Evolutionary conservation across 2,797 vertebrate species (phyloP).

Genomic region (Rhincodon typus): DNA sequence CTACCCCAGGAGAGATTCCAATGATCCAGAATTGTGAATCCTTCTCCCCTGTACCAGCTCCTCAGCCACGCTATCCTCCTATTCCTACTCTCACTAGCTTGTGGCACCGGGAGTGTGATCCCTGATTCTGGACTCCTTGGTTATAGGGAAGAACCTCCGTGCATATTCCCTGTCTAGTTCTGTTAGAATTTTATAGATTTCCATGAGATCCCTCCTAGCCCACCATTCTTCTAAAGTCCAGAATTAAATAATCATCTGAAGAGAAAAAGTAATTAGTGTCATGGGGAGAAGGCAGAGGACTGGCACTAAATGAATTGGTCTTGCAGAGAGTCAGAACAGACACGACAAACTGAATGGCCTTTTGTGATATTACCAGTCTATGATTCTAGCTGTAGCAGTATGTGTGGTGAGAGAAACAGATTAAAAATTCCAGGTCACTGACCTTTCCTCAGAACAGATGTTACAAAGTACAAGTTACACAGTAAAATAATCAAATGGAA

Average conservation of each 20-base stretch:
- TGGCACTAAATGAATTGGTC: not conserved
- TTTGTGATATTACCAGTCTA: not conserved
- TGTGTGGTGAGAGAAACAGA: not conserved
- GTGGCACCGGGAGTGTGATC: too few species aligned
- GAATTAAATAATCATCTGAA: not conserved
- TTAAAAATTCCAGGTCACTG: not conserved
- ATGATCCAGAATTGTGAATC: too few species aligned
- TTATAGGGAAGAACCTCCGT: too few species aligned
- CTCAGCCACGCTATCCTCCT: too few species aligned
- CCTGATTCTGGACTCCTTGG: too few species aligned
- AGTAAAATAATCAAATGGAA: not conserved
- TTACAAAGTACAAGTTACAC: not conserved
- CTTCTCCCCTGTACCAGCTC: too few species aligned
- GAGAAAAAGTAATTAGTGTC: not conserved
- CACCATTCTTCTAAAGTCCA: not conserved
- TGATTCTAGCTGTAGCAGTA: not conserved
- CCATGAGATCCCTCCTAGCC: too few species aligned
- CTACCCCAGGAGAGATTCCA: too few species aligned
- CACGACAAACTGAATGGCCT: not conserved
- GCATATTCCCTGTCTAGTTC: too few species aligned
- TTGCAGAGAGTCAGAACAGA: not conserved
- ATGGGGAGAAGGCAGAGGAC: not conserved
- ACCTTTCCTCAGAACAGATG: not conserved
- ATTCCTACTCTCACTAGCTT: too few species aligned
- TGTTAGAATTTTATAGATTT: too few species aligned